These are phyloP conservation scores for Drosophila atroscutellata DNA, from an alignment of 2,888 invertebrate genomes.

Conservation along the genomic window DNA sequence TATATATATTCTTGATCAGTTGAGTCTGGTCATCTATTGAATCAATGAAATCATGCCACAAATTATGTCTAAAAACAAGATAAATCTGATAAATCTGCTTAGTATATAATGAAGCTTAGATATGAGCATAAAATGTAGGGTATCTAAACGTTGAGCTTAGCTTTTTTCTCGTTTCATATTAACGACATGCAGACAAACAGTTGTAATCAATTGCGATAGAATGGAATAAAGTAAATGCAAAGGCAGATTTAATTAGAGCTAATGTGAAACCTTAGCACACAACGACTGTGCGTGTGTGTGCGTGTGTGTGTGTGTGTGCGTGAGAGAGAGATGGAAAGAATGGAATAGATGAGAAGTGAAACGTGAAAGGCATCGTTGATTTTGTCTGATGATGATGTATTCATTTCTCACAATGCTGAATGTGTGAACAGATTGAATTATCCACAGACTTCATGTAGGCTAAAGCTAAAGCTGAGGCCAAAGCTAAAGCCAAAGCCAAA, in stretches of 20 bases:
- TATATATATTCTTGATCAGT: neutral
- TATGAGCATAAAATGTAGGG: no score
- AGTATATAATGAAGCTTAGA: neutral
- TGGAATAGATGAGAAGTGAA: conserved; percentile 15
- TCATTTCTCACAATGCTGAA: conserved; percentile 70
- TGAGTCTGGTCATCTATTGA: neutral
- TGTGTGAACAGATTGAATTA: conserved; percentile 70
- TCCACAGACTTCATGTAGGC: conserved; percentile 39
- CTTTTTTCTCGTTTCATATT: neutral
- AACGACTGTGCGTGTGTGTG: neutral
- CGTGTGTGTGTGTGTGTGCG: neutral
- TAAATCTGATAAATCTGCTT: neutral
- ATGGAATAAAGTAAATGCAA: neutral
- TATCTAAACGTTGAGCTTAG: neutral
- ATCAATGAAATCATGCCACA: neutral
- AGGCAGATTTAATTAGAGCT: conserved; percentile 46
- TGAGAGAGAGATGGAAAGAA: neutral
- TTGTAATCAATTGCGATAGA: neutral
- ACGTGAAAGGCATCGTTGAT: conserved; percentile 56
- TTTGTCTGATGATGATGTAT: conserved; percentile 68
- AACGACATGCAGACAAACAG: neutral
- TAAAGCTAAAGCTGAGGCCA: neutral
- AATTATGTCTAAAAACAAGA: neutral
- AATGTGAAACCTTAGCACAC: conserved; percentile 48
- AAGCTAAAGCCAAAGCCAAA: neutral